Conservation (phyloP, 2,113 vertebrate genomes). For the Ibidorhyncha struthersii region DNA sequence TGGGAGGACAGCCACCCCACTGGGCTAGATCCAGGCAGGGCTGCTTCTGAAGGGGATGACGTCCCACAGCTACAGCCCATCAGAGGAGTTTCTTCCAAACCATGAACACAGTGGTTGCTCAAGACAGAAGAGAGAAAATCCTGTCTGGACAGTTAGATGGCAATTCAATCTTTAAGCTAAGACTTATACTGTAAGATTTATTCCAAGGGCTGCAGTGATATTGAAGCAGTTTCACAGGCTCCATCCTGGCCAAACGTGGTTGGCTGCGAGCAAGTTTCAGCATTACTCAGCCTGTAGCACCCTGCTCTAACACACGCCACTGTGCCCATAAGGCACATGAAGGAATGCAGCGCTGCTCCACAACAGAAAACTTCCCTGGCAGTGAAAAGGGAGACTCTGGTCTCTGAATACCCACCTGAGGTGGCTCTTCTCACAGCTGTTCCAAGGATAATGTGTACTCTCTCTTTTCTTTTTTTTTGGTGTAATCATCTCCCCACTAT, state of each 20-base stretch:
- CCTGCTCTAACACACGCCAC: not conserved
- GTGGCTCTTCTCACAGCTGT: not conserved
- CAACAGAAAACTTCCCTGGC: not conserved
- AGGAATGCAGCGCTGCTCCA: not conserved
- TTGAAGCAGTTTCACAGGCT: not conserved
- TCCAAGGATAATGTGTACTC: not conserved
- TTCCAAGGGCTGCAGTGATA: not conserved
- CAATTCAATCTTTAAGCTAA: not conserved
- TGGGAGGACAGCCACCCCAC: rapidly evolving
- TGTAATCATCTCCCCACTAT: not conserved
- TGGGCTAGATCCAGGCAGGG: not conserved
- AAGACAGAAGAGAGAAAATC: not conserved
- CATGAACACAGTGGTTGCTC: not conserved
- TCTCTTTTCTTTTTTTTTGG: no score
- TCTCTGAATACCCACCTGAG: not conserved
- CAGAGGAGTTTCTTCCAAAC: not conserved
- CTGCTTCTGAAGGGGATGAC: not conserved
- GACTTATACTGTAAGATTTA: not conserved
- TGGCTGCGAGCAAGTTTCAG: not conserved
- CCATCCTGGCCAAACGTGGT: rapidly evolving
- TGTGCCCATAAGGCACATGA: not conserved
- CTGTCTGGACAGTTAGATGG: not conserved
- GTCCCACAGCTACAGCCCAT: not conserved
- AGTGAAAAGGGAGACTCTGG: not conserved
- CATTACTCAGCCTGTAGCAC: not conserved